Base-by-base conservation (phyloP, 2,888 invertebrate genomes). In the Epirrhoe alternata region DNA sequence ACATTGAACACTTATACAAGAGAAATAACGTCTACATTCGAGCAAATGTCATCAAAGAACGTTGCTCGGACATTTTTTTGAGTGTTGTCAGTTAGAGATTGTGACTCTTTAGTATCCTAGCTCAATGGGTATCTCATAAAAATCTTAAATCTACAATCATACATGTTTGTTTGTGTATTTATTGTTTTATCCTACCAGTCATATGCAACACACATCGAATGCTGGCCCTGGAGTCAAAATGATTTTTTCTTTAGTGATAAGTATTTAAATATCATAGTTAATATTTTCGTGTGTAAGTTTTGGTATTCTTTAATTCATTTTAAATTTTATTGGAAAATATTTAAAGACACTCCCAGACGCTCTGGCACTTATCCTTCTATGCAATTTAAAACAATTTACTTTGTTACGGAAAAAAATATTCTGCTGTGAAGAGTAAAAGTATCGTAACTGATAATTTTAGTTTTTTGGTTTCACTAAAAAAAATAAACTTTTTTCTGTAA, bases 191-290 rank as follows among this genome's bases (percentile, higher is more conserved):
- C 55, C 62, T 61, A 69, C 57, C 64, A 67, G 71, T 73, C 72
- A 67, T 66, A 59, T 72, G 66, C 67, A 69, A 71, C 67, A 81
- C 87, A 88, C 88, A 90, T 90, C 88, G 88, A 92, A 90, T 86
- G 87, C 87, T 86, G 89, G 88, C 87, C 82, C 85, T 83, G 86
- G 90, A 91, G 90, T 92, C 90, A 90, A 89, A 85, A 80, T 80
- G 33, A 60, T 67, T 75, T 72, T 88, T 89, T 89, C 79, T 86
- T 90, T 91, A 90, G 65, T 58, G 55, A 80, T 90, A 90, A 90
- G 89, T 89, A 89, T 90, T 91, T 90, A 89, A 65, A 90, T 86
- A 77, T 79, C 84, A 81, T 72, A 74, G 72, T 57, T 79, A 81
- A 76, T 82, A 79, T 79, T 79, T 83, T 76, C 71, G 74, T 79